Evolutionary conservation across 2,113 vertebrate species (phyloP).

Genomic region (Seriola aureovittata): DNA sequence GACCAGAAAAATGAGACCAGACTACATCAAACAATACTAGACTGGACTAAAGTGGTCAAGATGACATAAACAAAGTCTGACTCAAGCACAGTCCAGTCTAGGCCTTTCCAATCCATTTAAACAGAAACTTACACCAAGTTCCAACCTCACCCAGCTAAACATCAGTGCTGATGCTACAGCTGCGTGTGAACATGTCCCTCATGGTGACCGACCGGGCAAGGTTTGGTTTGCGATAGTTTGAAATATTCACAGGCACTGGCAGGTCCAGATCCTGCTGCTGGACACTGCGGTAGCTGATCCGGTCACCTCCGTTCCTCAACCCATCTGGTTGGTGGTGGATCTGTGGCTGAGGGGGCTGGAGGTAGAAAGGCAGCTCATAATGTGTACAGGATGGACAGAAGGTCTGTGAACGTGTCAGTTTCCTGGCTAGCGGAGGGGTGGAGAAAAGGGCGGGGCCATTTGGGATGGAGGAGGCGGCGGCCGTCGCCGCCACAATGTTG

Average conservation of each 20-base stretch:
- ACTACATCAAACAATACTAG: conserved; percentile 28
- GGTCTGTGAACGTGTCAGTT: conserved; percentile 85
- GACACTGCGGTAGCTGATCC: conserved; percentile 88
- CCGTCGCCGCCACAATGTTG: conserved; percentile 89
- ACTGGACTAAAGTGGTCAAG: conserved; percentile 43
- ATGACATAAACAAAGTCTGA: conserved; percentile 50
- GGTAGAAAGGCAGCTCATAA: conserved; percentile 92
- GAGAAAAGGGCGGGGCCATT: conserved; percentile 91
- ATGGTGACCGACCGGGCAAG: conserved; percentile 94
- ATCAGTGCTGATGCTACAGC: conserved; percentile 97
- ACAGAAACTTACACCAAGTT: not conserved
- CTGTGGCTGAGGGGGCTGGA: conserved; percentile 88
- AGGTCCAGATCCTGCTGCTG: conserved; percentile 91
- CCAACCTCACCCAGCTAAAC: conserved; percentile 80
- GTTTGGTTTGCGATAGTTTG: conserved; percentile 91
- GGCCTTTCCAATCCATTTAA: conserved; percentile 18
- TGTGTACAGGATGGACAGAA: conserved; percentile 91
- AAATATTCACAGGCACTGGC: conserved; percentile 83
- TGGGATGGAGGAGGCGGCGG: conserved; percentile 81
- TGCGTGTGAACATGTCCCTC: conserved; percentile 95
- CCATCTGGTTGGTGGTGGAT: conserved; percentile 86
- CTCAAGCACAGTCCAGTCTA: conserved; percentile 23
- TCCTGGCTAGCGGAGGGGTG: conserved; percentile 87
- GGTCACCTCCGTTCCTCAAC: conserved; percentile 88
- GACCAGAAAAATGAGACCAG: conserved; percentile 44